These are phyloP conservation scores for Leptopilina syphax DNA, from an alignment of 2,888 invertebrate species.

Conservation along the genomic window DNA sequence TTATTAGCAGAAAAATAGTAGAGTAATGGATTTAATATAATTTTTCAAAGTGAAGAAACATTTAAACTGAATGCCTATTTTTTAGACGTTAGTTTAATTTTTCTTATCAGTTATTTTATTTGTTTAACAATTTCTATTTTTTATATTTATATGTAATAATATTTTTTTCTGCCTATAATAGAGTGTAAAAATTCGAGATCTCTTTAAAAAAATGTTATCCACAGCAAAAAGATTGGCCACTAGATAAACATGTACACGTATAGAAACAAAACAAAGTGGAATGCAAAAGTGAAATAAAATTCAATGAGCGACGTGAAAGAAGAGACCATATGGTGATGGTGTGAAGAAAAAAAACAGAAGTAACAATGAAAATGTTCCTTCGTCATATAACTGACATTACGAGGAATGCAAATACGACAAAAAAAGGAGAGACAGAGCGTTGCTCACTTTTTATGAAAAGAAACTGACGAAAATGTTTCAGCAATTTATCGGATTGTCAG, in stretches of 20 bases:
- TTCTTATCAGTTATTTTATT: no score
- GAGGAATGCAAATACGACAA: background rate
- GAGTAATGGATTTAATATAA: no score
- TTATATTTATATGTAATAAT: no score
- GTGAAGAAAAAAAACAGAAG: background rate
- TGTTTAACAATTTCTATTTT: no score
- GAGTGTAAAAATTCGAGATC: no score
- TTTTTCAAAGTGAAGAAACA: no score
- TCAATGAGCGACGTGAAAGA: conserved; percentile 29
- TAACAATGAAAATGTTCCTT: conserved; percentile 4
- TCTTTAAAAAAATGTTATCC: no score
- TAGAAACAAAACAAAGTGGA: conserved; percentile 27
- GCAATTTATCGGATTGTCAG: conserved; percentile 10
- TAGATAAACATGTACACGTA: background rate
- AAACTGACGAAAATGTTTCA: conserved; percentile 17
- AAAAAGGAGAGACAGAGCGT: background rate
- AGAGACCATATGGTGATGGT: background rate
- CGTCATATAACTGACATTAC: conserved; percentile 16
- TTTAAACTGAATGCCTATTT: no score
- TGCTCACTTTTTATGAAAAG: background rate
- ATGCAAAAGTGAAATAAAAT: conserved; percentile 30
- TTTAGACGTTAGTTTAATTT: no score
- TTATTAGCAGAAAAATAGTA: no score
- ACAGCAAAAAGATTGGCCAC: background rate
- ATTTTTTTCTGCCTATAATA: no score